Base-by-base conservation (phyloP, 2,797 vertebrate species). In the Xerus rutilus region DNA sequence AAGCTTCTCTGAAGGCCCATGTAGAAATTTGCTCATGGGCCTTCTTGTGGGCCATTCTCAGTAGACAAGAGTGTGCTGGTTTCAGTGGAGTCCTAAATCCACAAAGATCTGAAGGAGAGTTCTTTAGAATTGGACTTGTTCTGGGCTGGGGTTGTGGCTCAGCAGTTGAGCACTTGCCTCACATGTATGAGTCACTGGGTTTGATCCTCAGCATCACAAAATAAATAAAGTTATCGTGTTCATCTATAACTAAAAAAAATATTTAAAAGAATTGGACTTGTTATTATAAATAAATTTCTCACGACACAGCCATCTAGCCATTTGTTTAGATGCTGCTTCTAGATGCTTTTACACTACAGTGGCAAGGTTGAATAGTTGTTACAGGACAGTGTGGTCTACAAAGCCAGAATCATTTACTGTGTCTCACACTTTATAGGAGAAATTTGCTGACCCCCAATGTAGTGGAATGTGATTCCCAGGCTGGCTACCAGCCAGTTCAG, bases 61-160 rank as follows among this genome's bases (percentile, higher is more conserved):
- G 35, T 54, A 3, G 0, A 20, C 6, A 0, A 4, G n/a, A 12
- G 65, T 18, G 0, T 18, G 1, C 15, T 11, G n/a, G 5, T n/a
- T 23, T 77, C 15, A 25, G n/a, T 28, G 4, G 39, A 1, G 18
- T 23, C 82, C 59, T 62, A 12, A 17, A 1, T 17, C 17, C 35
- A 1, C 47, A 12, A 7, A 18, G 67, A 9, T 30, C 43, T 30
- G 14, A 28, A n/a, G 20, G 45, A 43, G 18, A 17, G 3, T 32
- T 4, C 49, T 32, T 9, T 52, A 47, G 2, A 28, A 52, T 64
- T 69, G 1, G 14, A 39, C 39, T 39, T 39, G 39, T 39, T 39
- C 39, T 39, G 39, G 39, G 39, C 39, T 39, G 39, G 39, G 39
- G 39, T 39, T 39, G 39, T 39, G 39, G 39, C 39, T 39, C 39